Percentiles rank a stretch among this genome's conserved stretches.
Conservation (phyloP, 2,888 invertebrate genomes). For the Muschampia plurimacula region DNA sequence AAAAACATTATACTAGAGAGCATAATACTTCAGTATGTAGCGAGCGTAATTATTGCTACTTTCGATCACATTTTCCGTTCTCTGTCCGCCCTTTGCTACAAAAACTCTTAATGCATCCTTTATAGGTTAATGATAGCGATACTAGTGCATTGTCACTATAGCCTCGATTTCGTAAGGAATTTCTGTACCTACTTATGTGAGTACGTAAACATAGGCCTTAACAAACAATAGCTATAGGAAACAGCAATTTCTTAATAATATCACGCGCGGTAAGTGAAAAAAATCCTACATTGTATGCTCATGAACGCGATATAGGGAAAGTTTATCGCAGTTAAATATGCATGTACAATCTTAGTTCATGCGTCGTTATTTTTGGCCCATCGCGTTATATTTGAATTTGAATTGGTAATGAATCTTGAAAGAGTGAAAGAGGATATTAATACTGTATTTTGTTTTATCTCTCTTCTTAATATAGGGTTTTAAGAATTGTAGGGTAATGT, state of each 20-base stretch:
- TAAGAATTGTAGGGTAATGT: background rate
- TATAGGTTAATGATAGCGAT: slow-evolving; percentile 35
- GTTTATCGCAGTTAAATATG: slow-evolving; percentile 54
- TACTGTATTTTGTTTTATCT: background rate
- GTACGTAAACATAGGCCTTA: slow-evolving; percentile 20
- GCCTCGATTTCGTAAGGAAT: slow-evolving; percentile 36
- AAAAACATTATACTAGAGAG: slow-evolving; percentile 18
- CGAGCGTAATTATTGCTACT: slow-evolving; percentile 27
- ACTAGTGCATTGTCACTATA: slow-evolving; percentile 22
- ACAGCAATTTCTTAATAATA: slow-evolving; percentile 47
- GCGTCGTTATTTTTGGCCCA: slow-evolving; percentile 27
- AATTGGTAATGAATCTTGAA: slow-evolving; percentile 27
- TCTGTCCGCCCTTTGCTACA: slow-evolving; percentile 27
- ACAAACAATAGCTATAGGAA: slow-evolving; percentile 53
- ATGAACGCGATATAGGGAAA: slow-evolving; percentile 54
- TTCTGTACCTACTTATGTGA: slow-evolving; percentile 27
- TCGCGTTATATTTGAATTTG: slow-evolving; percentile 21
- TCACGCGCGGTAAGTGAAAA: slow-evolving; percentile 53
- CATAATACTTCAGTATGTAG: background rate
- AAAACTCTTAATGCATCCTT: slow-evolving; percentile 32
- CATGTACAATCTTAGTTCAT: slow-evolving; percentile 42
- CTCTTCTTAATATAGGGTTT: background rate
- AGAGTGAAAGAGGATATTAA: slow-evolving; percentile 17
- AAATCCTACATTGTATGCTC: slow-evolving; percentile 54
- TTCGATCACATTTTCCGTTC: slow-evolving; percentile 31